Conservation (phyloP, 1,140 invertebrate species). For the Drosophila ambigua region DNA sequence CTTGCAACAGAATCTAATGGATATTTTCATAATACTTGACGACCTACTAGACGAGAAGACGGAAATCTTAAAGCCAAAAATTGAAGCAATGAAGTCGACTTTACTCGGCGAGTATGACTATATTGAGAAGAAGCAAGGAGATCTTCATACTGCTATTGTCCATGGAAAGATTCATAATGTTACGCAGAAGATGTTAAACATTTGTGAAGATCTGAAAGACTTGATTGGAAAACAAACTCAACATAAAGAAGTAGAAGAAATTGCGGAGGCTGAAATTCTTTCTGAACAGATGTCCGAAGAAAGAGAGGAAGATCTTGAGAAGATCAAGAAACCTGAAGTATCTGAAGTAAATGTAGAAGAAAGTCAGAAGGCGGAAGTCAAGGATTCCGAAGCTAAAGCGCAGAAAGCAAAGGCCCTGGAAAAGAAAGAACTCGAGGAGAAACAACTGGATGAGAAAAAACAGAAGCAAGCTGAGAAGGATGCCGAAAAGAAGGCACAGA, state of each 20-base stretch:
- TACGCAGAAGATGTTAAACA: conserved; percentile 39
- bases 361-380: not conserved
- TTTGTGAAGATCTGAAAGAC: conserved; percentile 47
- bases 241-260: conserved; percentile 13
- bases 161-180: conserved; percentile 47
- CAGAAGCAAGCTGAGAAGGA: conserved; percentile 16
- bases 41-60: conserved; percentile 60
- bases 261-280: conserved; percentile 19
- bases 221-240: conserved; percentile 2
- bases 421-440: conserved; percentile 27
- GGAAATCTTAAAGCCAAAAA: conserved; percentile 21
- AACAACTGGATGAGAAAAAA: not conserved
- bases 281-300: conserved; percentile 19
- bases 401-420: conserved; percentile 39
- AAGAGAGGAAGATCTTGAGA: conserved; percentile 1
- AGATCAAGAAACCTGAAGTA: conserved; percentile 9
- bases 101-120: conserved; percentile 56
- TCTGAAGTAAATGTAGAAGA: not conserved
- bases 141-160: conserved; percentile 24
- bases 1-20: conserved; percentile 71
- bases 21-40: conserved; percentile 69
- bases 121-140: conserved; percentile 47
- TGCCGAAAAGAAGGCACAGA: conserved; percentile 14
- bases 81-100: conserved; percentile 50
- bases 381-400: conserved; percentile 49